Base-by-base conservation (phyloP, 2,113 vertebrate genomes). In the Dendropsophus ebraccatus region DNA sequence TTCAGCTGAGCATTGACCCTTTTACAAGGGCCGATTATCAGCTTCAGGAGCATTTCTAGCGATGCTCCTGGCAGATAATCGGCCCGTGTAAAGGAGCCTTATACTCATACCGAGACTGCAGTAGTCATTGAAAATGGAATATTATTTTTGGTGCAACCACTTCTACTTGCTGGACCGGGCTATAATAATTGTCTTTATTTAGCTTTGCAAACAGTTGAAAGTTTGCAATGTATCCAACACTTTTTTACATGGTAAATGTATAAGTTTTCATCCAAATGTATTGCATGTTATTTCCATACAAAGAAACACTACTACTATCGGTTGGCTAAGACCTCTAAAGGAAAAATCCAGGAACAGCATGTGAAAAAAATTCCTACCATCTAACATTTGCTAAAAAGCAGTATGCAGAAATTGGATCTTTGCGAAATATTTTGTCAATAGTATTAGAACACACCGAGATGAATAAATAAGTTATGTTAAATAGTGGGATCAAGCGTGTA, bases 401-500 rank as follows among this genome's bases (percentile, higher is more conserved):
- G 52, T 81, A 74, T 87, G 25, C 56, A 81, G 37, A 81, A 62
- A 81, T 25, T 2, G 13, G n/a, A 78, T 52, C 45, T 78, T 78
- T 41, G 21, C 21, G 70, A 73, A 73, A 87, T 62, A 87, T 87
- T 74, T 87, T 81, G 78, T 87, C 85, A 74, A 74, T 87, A 41
- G 56, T 81, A 87, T 58, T 80, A 72, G 28, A 72, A 62, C 52
- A 87, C 54, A 81, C 77, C 50, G 84, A 87, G 77, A 60, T 74
- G 85, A 60, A 81, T 78, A 80, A 80, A 62, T 81, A 81, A 62
- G 77, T 81, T 81, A 81, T 87, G 85, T 25, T 81, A 81, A 81
- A 86, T 91, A 82, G 76, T 11, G 58, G n/a, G 25, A 81, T 62
- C 45, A 81, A 89, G 74, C 89, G 67, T 67, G 60, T 75, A n/a